A percentile compares a stretch with the other conserved stretches of the same genome.
Conservation (phyloP, 2,797 vertebrate species). For the Cyprinodon diabolis region DNA sequence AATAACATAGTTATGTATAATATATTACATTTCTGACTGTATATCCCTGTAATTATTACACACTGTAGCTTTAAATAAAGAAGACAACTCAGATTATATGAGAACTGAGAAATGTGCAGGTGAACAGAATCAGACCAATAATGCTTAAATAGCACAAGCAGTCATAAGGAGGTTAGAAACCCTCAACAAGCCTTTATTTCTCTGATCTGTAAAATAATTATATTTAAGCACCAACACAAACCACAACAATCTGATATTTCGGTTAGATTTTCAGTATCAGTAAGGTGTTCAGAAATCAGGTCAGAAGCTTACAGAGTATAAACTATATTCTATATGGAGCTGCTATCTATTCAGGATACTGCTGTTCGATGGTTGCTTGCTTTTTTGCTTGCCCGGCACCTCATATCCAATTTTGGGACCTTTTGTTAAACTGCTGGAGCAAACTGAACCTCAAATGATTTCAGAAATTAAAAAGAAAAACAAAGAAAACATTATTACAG, state of each 20-base stretch:
- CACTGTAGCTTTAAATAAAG: too few species aligned
- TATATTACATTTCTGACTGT: too few species aligned
- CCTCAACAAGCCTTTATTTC: not conserved
- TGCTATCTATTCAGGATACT: not conserved
- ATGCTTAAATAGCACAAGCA: not conserved
- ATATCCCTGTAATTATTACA: too few species aligned
- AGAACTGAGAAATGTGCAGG: not conserved
- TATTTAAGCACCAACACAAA: too few species aligned
- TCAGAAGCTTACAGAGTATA: not conserved
- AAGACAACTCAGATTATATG: not conserved
- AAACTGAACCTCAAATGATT: too few species aligned
- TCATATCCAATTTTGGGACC: too few species aligned
- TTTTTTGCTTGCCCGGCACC: too few species aligned
- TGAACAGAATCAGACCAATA: not conserved
- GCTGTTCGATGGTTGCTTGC: not conserved
- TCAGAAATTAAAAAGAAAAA: too few species aligned
- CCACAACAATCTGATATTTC: not conserved
- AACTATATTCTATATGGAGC: not conserved
- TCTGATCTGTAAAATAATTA: too few species aligned
- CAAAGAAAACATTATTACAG: too few species aligned
- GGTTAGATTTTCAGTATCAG: not conserved
- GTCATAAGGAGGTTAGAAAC: not conserved
- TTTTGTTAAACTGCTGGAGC: too few species aligned
- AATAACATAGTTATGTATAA: too few species aligned
- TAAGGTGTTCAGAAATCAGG: not conserved